Conservation (phyloP, 2,113 vertebrate genomes). For the human (Homo sapiens) region GRCh38 chr5:145131001-145131500, state of each 20-base stretch:
- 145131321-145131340: background rate
- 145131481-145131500: background rate
- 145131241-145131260: background rate
- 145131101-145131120: conserved; percentile 15
- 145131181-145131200: background rate
- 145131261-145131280: background rate
- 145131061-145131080: conserved; percentile 31
- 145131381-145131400: background rate
- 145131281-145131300: background rate
- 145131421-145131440: background rate
- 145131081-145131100: conserved; percentile 41
- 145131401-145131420: background rate
- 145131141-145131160: background rate
- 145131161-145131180: background rate
- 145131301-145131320: background rate
- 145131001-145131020: background rate
- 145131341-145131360: background rate
- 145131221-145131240: background rate
- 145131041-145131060: background rate
- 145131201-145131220: rapidly evolving
- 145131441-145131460: background rate
- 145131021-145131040: background rate
- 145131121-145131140: conserved; percentile 9
- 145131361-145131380: background rate
- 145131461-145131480: background rate